Evolutionary conservation across 1,140 invertebrate species (phyloP).

Genomic region (Dinoponera quadriceps): DNA sequence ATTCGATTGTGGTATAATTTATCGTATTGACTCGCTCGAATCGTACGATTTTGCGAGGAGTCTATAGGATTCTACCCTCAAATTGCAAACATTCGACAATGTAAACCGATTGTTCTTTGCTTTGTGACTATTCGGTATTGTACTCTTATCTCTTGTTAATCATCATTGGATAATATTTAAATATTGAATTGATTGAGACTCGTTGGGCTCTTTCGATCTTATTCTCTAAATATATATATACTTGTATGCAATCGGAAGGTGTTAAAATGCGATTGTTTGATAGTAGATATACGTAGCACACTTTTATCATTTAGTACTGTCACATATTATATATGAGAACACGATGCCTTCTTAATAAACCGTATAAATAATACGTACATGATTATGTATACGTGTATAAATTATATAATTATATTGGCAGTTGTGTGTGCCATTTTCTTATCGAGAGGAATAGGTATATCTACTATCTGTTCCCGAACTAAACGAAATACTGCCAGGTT

Average conservation of each 20-base stretch:
- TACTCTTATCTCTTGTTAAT: too few relatives aligned
- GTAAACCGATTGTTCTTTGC: conserved; percentile 23
- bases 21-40: not conserved
- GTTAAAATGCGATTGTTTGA: conserved; percentile 20
- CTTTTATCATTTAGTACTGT: conserved; percentile 9
- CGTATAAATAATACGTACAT: conserved; percentile 14
- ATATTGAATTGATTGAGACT: too few relatives aligned
- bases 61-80: not conserved
- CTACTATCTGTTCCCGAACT: conserved; percentile 29
- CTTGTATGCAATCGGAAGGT: conserved; percentile 24
- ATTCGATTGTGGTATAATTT: not conserved
- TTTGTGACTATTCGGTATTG: not conserved
- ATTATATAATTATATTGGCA: conserved; percentile 18
- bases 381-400: conserved; percentile 17
- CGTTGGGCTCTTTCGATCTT: too few relatives aligned
- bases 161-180: too few relatives aligned
- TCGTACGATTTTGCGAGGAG: conserved; percentile 1
- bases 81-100: not conserved
- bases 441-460: conserved; percentile 4
- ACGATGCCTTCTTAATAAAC: conserved; percentile 44
- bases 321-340: conserved; percentile 6
- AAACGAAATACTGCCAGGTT: conserved; percentile 53
- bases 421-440: not conserved
- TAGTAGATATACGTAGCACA: conserved; percentile 1
- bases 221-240: not conserved